phyloP scores from a whole-genome alignment of 2,797 vertebrate genomes.

The Cephalopachus bancanus region DNA sequence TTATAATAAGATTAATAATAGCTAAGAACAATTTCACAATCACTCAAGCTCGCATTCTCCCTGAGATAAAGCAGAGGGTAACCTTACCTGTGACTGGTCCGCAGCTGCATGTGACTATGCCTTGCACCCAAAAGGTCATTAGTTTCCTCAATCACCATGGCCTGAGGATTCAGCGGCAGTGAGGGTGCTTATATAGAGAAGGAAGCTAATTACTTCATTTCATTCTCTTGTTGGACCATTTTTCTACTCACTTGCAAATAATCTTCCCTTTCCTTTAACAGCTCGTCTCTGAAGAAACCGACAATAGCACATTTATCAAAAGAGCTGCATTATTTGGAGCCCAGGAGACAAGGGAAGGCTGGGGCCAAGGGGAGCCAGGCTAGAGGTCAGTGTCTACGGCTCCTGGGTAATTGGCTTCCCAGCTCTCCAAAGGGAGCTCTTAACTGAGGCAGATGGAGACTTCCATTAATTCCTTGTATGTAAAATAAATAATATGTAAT shows the following conservation, averaged over 20 bases:
- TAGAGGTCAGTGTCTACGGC: constrained; percentile 48
- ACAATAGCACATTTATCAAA: neutral
- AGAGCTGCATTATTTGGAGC: constrained; percentile 23
- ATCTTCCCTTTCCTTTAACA: constrained; percentile 51
- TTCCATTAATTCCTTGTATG: neutral
- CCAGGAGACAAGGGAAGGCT: constrained; percentile 4
- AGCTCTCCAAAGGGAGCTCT: neutral
- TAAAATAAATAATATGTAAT: neutral
- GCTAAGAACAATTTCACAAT: neutral
- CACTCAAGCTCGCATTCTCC: neutral
- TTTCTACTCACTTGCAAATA: constrained; percentile 18
- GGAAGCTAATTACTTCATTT: constrained; percentile 71
- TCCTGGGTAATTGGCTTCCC: neutral
- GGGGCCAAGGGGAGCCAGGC: neutral
- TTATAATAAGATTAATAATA: neutral
- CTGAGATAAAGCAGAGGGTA: neutral
- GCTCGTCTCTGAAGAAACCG: constrained; percentile 64
- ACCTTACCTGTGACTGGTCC: neutral
- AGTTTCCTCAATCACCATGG: neutral
- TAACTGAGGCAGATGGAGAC: constrained; percentile 2
- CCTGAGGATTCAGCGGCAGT: neutral
- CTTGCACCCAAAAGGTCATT: constrained; percentile 62
- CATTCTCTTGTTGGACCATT: constrained; percentile 52
- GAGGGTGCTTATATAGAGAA: constrained; percentile 47
- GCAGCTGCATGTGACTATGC: neutral